Conservation (phyloP, 2,797 vertebrate species). For the Hydrolagus colliei region DNA sequence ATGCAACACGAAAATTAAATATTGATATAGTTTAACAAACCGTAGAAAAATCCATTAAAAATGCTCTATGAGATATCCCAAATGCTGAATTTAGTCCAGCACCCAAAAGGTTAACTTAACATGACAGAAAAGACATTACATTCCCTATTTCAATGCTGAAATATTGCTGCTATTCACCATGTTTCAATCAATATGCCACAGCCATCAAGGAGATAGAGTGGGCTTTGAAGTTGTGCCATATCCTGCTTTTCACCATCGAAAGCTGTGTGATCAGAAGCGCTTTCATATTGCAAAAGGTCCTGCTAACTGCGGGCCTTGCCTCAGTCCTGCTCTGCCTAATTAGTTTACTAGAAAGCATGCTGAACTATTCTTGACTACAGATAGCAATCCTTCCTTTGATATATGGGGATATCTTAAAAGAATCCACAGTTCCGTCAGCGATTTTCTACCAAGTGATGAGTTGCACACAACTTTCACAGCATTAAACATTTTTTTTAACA, state of each 20-base stretch:
- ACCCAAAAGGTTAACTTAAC: background rate
- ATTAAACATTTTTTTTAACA: background rate
- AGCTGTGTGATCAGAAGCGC: background rate
- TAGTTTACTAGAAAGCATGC: background rate
- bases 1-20: no score
- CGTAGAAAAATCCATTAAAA: background rate
- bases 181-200: background rate
- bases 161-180: background rate
- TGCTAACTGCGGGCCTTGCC: background rate
- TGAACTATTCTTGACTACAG: background rate
- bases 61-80: background rate
- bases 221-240: background rate
- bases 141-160: background rate
- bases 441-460: background rate
- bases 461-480: background rate
- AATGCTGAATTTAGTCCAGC: background rate
- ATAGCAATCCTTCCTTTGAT: background rate
- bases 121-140: background rate
- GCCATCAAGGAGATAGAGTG: background rate
- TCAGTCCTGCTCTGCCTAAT: background rate
- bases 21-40: no score
- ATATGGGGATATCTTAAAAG: background rate
- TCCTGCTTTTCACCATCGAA: background rate
- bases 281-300: background rate
- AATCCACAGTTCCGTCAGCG: background rate